phyloP scores from a whole-genome alignment of 1,140 invertebrate genomes.

The Apis florea region DNA sequence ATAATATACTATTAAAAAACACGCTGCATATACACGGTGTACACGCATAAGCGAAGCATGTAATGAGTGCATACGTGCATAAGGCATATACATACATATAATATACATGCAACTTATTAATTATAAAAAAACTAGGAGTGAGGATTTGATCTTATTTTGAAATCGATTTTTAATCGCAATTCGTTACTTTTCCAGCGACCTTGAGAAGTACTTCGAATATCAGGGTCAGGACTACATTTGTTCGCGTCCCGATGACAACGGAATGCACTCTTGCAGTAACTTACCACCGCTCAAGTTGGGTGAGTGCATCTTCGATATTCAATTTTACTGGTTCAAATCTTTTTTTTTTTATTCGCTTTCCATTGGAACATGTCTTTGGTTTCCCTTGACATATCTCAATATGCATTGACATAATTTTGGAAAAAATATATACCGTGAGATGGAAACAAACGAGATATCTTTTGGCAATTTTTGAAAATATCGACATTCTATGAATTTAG shows the following conservation, averaged over 20 bases:
- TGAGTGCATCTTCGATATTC: conserved; percentile 57
- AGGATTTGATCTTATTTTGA: neutral
- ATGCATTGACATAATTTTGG: too few species aligned
- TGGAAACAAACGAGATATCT: too few species aligned
- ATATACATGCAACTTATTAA: conserved; percentile 51
- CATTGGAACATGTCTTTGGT: neutral
- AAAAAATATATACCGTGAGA: too few species aligned
- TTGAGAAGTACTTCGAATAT: conserved; percentile 90
- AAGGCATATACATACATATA: conserved; percentile 7
- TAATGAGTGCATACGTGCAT: conserved; percentile 61
- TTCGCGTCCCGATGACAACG: conserved; percentile 94
- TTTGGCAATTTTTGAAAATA: too few species aligned
- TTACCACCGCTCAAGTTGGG: conserved; percentile 87
- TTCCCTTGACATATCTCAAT: neutral
- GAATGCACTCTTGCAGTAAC: conserved; percentile 95
- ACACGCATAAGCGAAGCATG: conserved; percentile 62
- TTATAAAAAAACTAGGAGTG: conserved; percentile 43
- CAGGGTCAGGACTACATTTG: conserved; percentile 99
- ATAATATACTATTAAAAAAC: conserved; percentile 54
- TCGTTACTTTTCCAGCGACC: conserved; percentile 79
- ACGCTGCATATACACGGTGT: conserved; percentile 60
- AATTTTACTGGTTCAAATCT: neutral
- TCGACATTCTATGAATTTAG: too few species aligned
- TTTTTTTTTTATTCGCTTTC: neutral
- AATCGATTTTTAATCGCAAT: conserved; percentile 43